phyloP scores from a whole-genome alignment of 2,888 invertebrate species.

The Hydriomena furcata region DNA sequence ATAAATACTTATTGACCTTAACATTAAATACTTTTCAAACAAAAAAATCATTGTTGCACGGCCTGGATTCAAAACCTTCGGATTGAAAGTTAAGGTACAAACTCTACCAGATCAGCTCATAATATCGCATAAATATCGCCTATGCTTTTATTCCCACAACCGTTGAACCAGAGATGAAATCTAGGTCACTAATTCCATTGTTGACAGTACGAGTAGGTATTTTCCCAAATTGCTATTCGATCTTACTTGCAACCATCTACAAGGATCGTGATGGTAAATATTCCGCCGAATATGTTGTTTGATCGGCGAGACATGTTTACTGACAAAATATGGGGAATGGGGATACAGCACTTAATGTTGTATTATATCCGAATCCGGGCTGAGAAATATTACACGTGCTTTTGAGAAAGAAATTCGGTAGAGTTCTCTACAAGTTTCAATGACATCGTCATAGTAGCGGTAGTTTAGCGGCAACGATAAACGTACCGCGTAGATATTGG shows the following conservation, averaged over 20 bases:
- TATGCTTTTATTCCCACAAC: too few relatives aligned
- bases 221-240: slow-evolving; percentile 10
- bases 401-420: not conserved
- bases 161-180: not conserved
- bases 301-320: slow-evolving; percentile 78
- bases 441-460: too few relatives aligned
- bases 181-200: slow-evolving; percentile 7
- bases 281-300: slow-evolving; percentile 77
- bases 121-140: too few relatives aligned
- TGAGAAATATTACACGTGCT: slow-evolving; percentile 1
- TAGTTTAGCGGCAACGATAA: too few relatives aligned
- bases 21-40: too few relatives aligned
- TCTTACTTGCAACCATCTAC: slow-evolving; percentile 39
- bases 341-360: slow-evolving; percentile 24
- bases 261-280: slow-evolving; percentile 72
- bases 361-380: slow-evolving; percentile 15
- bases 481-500: too few relatives aligned
- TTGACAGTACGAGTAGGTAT: slow-evolving; percentile 1
- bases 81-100: too few relatives aligned
- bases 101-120: too few relatives aligned
- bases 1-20: too few relatives aligned
- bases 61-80: too few relatives aligned
- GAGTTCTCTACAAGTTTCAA: not conserved
- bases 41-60: too few relatives aligned
- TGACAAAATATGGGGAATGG: slow-evolving; percentile 64